Conservation (phyloP, 2,113 vertebrate genomes). For the Phoenicopterus ruber region DNA sequence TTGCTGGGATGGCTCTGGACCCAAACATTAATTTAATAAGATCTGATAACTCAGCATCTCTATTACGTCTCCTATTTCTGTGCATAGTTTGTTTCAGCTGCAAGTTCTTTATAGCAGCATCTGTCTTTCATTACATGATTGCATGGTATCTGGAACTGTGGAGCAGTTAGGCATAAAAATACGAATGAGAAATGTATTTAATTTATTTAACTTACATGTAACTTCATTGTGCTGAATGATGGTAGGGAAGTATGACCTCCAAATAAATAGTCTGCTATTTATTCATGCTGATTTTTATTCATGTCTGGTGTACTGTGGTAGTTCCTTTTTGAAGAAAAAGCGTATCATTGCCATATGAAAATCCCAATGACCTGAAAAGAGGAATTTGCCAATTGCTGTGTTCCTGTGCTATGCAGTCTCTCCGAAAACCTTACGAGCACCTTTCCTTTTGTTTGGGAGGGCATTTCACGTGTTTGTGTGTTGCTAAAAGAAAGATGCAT, state of each 20-base stretch:
- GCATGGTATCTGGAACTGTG: neutral
- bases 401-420: neutral
- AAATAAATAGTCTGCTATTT: slow-evolving; percentile 23
- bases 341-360: neutral
- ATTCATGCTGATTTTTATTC: neutral
- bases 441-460: neutral
- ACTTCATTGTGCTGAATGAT: neutral
- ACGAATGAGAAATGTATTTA: neutral
- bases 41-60: slow-evolving; percentile 1
- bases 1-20: neutral
- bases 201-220: slow-evolving; percentile 25
- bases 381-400: neutral
- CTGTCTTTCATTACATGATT: slow-evolving; percentile 42
- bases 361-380: neutral
- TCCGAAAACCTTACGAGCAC: neutral
- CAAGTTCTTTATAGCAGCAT: neutral
- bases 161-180: neutral
- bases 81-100: neutral
- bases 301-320: neutral
- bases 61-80: neutral
- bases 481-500: neutral
- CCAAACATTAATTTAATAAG: neutral
- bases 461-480: neutral
- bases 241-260: neutral
- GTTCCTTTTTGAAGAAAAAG: neutral